Conservation (phyloP, 2,113 vertebrate species). For the Orientallactaga bullata region DNA sequence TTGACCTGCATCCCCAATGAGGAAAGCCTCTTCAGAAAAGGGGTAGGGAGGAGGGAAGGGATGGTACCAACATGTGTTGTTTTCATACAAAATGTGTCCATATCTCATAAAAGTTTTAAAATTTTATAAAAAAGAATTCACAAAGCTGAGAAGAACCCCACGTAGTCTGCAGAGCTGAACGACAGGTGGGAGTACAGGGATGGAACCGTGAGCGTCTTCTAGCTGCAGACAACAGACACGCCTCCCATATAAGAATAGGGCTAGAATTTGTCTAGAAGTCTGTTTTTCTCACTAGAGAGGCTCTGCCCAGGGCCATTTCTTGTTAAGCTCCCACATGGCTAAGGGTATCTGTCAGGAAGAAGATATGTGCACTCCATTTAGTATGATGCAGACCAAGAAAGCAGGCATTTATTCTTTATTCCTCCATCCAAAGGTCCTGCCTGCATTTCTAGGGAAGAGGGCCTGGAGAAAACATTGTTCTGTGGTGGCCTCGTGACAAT, state of each 20-base stretch:
- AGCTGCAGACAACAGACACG: not conserved
- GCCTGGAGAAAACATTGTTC: not conserved
- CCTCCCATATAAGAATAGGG: not conserved
- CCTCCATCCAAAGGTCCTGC: not conserved
- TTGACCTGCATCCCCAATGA: too few relatives aligned
- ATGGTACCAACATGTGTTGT: too few relatives aligned
- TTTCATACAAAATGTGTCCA: too few relatives aligned
- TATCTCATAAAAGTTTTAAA: too few relatives aligned
- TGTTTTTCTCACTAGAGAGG: not conserved
- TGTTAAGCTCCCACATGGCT: not conserved
- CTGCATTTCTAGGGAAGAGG: not conserved
- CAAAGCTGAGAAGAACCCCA: not conserved
- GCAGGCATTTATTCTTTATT: not conserved
- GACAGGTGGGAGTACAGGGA: not conserved
- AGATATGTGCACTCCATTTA: not conserved
- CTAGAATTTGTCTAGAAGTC: not conserved
- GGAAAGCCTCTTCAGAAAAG: too few relatives aligned
- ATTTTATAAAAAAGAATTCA: not conserved
- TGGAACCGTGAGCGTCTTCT: not conserved
- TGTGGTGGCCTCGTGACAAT: not conserved
- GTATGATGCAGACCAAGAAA: too few relatives aligned
- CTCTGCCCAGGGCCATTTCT: not conserved
- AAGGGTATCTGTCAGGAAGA: not conserved
- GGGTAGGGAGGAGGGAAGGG: too few relatives aligned
- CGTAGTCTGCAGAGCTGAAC: not conserved